Evolutionary conservation across 30 jellyfish, hydroid and myxozoan genomes (phyloP).

Genomic region (Catostylus mosaicus): DNA sequence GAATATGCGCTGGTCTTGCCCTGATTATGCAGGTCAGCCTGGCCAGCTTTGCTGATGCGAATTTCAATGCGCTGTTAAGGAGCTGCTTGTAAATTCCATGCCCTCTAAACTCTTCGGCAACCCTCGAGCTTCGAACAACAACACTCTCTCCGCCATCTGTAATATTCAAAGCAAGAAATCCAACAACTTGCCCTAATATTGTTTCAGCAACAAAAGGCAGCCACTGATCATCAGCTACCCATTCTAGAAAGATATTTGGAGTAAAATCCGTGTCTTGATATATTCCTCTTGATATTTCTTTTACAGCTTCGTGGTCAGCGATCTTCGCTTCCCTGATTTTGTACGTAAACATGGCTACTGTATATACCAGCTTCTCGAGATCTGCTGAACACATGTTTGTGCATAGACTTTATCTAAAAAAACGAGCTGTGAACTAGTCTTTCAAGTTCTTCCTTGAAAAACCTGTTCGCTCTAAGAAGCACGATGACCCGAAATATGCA

Average conservation of each 20-base stretch:
- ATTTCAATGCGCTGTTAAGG: slow-evolving; percentile 27
- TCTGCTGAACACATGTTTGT: background rate
- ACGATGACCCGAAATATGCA: background rate
- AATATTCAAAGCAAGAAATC: slow-evolving; percentile 42
- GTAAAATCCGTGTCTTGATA: slow-evolving; percentile 43
- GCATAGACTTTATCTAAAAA: background rate
- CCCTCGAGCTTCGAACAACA: slow-evolving; percentile 52
- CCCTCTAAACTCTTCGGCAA: slow-evolving; percentile 61
- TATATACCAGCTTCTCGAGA: background rate
- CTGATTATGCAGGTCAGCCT: slow-evolving; percentile 21
- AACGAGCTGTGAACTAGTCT: slow-evolving; percentile 4
- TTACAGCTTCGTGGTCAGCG: slow-evolving; percentile 32
- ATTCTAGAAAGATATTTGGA: slow-evolving; percentile 33
- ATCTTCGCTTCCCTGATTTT: slow-evolving; percentile 22
- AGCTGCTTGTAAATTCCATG: slow-evolving; percentile 38
- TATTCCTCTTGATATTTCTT: slow-evolving; percentile 25
- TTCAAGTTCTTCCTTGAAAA: background rate
- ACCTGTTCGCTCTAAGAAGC: background rate
- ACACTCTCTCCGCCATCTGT: slow-evolving; percentile 58
- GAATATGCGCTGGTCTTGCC: slow-evolving; percentile 43
- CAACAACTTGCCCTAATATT: slow-evolving; percentile 29
- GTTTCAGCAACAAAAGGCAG: slow-evolving; percentile 57
- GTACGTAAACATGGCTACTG: slow-evolving; percentile 9
- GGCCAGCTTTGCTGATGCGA: slow-evolving; percentile 2
- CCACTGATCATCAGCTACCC: slow-evolving; percentile 54